A percentile compares a stretch with the other conserved stretches of the same genome.
phyloP scores from a whole-genome alignment of 2,797 vertebrate genomes.

The Hemitrygon akajei region DNA sequence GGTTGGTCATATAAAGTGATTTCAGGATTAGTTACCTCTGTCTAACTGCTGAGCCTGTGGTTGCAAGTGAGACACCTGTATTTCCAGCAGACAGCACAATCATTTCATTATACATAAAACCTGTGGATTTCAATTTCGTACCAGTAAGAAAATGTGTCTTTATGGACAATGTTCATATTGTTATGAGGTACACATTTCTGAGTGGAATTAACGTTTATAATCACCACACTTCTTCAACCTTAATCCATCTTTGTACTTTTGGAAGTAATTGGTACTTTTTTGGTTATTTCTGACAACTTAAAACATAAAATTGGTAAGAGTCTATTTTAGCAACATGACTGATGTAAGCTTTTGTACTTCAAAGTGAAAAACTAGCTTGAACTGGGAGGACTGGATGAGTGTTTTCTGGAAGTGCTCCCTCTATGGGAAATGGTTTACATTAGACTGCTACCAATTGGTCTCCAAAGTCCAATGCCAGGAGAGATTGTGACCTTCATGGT shows the following conservation, averaged over 20 bases:
- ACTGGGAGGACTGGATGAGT: neutral
- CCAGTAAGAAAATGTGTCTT: neutral
- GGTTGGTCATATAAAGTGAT: neutral
- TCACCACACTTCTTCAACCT: neutral
- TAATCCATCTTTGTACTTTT: neutral
- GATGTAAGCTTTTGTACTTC: neutral
- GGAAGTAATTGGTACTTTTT: constrained; percentile 11
- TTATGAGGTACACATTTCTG: neutral
- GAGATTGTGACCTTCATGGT: neutral
- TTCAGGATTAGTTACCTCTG: neutral
- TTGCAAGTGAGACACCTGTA: neutral
- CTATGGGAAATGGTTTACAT: neutral
- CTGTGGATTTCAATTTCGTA: constrained; percentile 11
- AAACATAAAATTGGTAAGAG: neutral
- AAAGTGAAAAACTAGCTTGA: neutral
- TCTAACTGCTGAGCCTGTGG: neutral
- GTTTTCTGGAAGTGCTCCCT: constrained; percentile 13
- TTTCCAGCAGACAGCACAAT: neutral
- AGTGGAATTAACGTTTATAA: neutral
- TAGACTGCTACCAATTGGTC: neutral
- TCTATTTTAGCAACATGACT: neutral
- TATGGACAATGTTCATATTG: neutral
- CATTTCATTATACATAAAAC: neutral
- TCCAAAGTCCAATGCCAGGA: neutral
- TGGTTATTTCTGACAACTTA: neutral